Evolutionary conservation across 2,888 invertebrate species (phyloP).

Genomic region (Harpalus rubripes): DNA sequence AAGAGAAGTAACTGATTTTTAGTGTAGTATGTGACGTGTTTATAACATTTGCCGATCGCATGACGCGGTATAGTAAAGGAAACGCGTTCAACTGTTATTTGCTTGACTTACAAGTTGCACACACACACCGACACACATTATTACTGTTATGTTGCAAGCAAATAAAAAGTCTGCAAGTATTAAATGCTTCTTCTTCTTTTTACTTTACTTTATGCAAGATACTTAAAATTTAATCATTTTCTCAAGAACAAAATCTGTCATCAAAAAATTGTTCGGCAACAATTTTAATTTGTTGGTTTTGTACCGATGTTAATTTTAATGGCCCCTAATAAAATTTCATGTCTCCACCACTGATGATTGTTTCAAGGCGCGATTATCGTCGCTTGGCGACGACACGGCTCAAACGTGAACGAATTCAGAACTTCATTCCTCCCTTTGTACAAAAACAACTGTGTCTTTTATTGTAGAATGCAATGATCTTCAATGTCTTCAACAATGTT

Average conservation of each 20-base stretch:
- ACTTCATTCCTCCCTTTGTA: constrained; percentile 19
- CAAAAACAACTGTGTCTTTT: background rate
- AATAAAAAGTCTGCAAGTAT: constrained; percentile 47
- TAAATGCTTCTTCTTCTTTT: constrained; percentile 43
- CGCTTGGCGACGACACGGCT: constrained; percentile 34
- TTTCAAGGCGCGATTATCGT: constrained; percentile 44
- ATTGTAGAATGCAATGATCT: background rate
- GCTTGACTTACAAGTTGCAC: constrained; percentile 57
- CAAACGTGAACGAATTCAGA: constrained; percentile 52
- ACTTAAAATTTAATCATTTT: constrained; percentile 37
- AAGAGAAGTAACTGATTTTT: constrained; percentile 13
- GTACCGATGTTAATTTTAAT: background rate
- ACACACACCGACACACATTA: constrained; percentile 42
- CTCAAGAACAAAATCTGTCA: background rate
- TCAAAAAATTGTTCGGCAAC: background rate
- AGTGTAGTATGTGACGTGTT: constrained; percentile 70
- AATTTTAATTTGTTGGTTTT: background rate
- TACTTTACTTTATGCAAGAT: constrained; percentile 16
- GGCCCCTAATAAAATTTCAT: background rate
- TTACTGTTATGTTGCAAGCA: constrained; percentile 50
- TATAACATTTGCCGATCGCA: constrained; percentile 71
- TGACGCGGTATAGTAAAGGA: constrained; percentile 68
- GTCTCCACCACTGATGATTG: constrained; percentile 5
- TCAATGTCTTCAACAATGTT: background rate
- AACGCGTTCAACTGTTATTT: constrained; percentile 63